Conservation (phyloP, 1,140 invertebrate genomes). For the Drosophila rhopaloa region DNA sequence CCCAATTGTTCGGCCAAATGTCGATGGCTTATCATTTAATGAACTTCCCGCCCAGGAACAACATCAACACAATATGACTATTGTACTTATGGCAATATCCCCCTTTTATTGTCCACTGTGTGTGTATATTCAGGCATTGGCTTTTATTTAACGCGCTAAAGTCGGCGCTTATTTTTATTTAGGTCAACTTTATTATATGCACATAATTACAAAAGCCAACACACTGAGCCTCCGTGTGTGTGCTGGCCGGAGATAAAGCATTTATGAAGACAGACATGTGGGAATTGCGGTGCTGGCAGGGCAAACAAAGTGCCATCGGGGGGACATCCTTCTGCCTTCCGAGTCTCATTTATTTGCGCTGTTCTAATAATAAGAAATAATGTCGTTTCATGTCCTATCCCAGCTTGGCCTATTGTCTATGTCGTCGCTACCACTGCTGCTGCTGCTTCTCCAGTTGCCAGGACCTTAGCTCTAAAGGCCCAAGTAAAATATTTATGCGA, state of each 20-base stretch:
- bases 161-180: constrained; percentile 59
- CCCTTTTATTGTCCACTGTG: constrained; percentile 18
- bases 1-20: constrained; percentile 52
- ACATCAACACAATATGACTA: constrained; percentile 39
- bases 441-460: not conserved
- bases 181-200: constrained; percentile 79
- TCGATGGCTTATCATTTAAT: constrained; percentile 80
- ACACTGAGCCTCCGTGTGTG: constrained; percentile 47
- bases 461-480: constrained; percentile 33
- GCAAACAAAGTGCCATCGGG: constrained; percentile 43
- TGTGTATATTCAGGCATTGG: constrained; percentile 14
- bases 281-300: constrained; percentile 55
- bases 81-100: constrained; percentile 22
- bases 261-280: constrained; percentile 77
- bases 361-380: constrained; percentile 83
- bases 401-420: constrained; percentile 63
- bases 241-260: constrained; percentile 75
- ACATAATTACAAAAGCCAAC: constrained; percentile 80
- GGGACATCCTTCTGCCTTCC: constrained; percentile 6
- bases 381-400: constrained; percentile 61
- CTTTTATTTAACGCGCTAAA: constrained; percentile 33
- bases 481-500: constrained; percentile 82
- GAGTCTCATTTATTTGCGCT: constrained; percentile 73
- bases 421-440: constrained; percentile 2
- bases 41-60: constrained; percentile 50